These are phyloP conservation scores for Stomatorhinus walkeri DNA, from an alignment of 2,797 vertebrate genomes.

Conservation along the genomic window DNA sequence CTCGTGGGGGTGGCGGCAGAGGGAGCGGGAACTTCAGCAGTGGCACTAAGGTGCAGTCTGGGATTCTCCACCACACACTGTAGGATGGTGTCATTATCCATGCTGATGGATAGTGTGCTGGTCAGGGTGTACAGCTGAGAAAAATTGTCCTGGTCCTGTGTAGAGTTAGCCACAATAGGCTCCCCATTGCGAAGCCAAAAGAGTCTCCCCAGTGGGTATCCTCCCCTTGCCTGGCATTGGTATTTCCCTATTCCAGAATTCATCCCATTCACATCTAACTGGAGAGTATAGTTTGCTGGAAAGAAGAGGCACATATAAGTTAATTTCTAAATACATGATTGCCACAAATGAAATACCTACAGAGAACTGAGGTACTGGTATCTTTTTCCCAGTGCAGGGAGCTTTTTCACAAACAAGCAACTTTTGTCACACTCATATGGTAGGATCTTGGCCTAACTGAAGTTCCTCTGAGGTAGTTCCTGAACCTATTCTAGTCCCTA, in stretches of 20 bases:
- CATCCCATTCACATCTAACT: background rate
- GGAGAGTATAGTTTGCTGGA: conserved; percentile 4
- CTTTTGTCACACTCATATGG: background rate
- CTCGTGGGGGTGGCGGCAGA: background rate
- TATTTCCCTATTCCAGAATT: background rate
- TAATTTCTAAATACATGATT: background rate
- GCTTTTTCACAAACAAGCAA: background rate
- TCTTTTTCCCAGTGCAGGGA: background rate
- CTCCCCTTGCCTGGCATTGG: conserved; percentile 2
- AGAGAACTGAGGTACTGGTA: background rate
- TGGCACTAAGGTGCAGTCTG: background rate
- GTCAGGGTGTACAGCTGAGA: background rate
- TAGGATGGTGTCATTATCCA: background rate
- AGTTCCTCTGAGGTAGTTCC: background rate
- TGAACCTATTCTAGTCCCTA: background rate
- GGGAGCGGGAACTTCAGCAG: background rate
- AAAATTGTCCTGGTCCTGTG: background rate
- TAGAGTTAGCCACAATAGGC: background rate
- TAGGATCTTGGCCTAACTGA: background rate
- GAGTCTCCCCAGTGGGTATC: conserved; percentile 12
- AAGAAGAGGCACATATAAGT: background rate
- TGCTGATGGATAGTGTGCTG: background rate
- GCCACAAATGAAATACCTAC: background rate
- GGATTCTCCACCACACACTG: conserved; percentile 17
- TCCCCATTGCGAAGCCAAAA: background rate